Evolutionary conservation across 2,113 vertebrate genomes (phyloP).

Genomic region (Camarhynchus parvulus): DNA sequence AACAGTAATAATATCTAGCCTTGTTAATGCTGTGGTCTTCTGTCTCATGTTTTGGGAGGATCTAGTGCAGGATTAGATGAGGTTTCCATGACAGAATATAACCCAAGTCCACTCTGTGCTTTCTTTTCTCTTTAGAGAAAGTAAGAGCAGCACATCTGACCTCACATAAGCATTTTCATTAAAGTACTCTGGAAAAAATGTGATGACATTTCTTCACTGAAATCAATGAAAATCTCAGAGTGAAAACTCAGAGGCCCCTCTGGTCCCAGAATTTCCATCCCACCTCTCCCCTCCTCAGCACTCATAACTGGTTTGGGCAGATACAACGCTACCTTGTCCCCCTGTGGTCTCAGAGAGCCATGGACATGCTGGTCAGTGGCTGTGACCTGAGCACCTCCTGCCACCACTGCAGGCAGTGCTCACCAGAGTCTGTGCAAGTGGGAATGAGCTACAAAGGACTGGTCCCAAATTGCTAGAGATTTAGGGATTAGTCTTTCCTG

Average conservation of each 20-base stretch:
- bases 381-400: accelerated
- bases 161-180: neutral
- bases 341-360: neutral
- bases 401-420: neutral
- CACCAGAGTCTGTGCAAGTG: neutral
- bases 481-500: neutral
- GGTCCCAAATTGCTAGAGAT: neutral
- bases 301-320: neutral
- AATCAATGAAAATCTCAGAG: neutral
- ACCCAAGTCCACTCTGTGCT: neutral
- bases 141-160: neutral
- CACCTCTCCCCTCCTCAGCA: neutral
- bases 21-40: neutral
- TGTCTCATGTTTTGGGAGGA: neutral
- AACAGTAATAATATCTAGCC: neutral
- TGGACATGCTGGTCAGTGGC: accelerated
- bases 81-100: neutral
- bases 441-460: neutral
- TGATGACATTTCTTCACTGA: neutral
- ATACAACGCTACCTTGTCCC: accelerated
- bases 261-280: neutral
- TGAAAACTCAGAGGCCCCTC: neutral
- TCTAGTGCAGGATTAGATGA: neutral
- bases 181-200: neutral
- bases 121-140: neutral